phyloP scores from a whole-genome alignment of 1,140 invertebrate genomes.

The Panagrolaimus sp. region DNA sequence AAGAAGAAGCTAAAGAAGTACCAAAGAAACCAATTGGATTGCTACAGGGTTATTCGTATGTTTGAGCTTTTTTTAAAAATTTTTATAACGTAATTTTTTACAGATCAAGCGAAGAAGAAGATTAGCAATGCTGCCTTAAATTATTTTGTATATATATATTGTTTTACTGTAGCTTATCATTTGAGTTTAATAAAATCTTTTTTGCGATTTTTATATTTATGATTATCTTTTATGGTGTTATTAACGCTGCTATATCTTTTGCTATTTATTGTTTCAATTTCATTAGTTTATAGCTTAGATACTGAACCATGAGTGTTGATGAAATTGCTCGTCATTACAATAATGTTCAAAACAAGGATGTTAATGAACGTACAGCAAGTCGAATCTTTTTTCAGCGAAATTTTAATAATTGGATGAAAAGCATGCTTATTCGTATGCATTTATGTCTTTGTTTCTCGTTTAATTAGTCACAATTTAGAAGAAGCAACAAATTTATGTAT shows the following conservation, averaged over 20 bases:
- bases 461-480: slow-evolving; percentile 11
- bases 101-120: too few relatives aligned
- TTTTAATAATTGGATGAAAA: slow-evolving; percentile 98
- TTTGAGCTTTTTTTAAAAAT: too few relatives aligned
- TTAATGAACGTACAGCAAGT: slow-evolving; percentile 73
- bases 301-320: slow-evolving; percentile 29
- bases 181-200: too few relatives aligned
- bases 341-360: slow-evolving; percentile 68
- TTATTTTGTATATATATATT: too few relatives aligned
- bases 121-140: too few relatives aligned
- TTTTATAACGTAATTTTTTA: too few relatives aligned
- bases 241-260: too few relatives aligned
- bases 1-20: neutral
- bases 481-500: slow-evolving; percentile 43
- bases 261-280: too few relatives aligned
- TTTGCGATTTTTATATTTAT: too few relatives aligned
- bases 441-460: slow-evolving; percentile 37
- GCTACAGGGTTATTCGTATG: neutral
- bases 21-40: neutral
- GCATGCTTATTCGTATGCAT: slow-evolving; percentile 73
- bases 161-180: too few relatives aligned
- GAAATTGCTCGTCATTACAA: slow-evolving; percentile 62
- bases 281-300: too few relatives aligned
- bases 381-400: slow-evolving; percentile 86
- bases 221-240: too few relatives aligned